A percentile compares a stretch with the other conserved stretches of the same genome.
These are phyloP conservation scores for Ornithoptera priamus DNA, from an alignment of 2,888 invertebrate genomes.

Conservation along the genomic window DNA sequence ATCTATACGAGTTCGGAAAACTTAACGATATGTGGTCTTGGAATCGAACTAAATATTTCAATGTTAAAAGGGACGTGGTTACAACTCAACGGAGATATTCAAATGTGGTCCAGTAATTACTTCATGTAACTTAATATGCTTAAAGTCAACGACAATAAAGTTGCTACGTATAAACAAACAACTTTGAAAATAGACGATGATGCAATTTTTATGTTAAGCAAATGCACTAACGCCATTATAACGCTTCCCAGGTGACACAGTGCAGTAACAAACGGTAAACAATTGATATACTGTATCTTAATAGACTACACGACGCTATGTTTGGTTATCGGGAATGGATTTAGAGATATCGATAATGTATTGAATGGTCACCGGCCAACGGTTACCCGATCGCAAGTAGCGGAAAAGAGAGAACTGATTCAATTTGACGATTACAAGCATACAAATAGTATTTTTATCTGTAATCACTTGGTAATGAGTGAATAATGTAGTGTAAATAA, in stretches of 20 bases:
- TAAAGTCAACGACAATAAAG: not conserved
- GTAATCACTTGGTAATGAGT: no score
- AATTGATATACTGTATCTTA: slow-evolving; percentile 20
- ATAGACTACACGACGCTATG: slow-evolving; percentile 5
- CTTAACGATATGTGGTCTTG: no score
- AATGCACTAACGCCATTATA: slow-evolving; percentile 24
- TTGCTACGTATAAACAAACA: not conserved
- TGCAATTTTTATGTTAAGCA: slow-evolving; percentile 23
- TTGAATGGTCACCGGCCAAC: slow-evolving; percentile 7
- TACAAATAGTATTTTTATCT: no score
- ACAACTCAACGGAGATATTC: no score
- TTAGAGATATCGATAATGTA: slow-evolving; percentile 16
- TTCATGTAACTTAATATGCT: not conserved
- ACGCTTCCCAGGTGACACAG: slow-evolving; percentile 21
- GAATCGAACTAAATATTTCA: no score
- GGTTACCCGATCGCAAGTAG: slow-evolving; percentile 4
- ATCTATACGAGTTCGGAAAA: no score
- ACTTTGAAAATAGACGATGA: slow-evolving; percentile 18
- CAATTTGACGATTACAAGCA: not conserved
- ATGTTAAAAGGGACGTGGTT: no score
- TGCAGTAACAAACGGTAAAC: slow-evolving; percentile 23
- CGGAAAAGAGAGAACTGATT: not conserved
- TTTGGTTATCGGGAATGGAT: slow-evolving; percentile 24
- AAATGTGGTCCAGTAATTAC: not conserved
- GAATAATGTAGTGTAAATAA: no score